These are phyloP conservation scores for Cataglyphis hispanica DNA, from an alignment of 1,140 invertebrate species.

Conservation along the genomic window DNA sequence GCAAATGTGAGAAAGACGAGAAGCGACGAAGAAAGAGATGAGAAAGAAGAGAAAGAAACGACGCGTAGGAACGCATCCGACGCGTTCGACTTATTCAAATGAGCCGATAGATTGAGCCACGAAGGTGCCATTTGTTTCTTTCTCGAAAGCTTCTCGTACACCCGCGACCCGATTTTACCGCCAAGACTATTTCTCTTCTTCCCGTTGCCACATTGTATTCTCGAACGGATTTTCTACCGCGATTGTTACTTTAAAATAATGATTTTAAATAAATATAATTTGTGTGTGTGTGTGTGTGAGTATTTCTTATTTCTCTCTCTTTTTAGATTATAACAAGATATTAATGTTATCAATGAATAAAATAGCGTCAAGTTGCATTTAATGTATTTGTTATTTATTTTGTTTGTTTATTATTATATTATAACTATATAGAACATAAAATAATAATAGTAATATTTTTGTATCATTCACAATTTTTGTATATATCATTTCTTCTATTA, in stretches of 20 bases:
- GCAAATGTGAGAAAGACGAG: constrained; percentile 19
- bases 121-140: constrained; percentile 82
- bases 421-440: background rate
- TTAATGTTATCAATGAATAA: background rate
- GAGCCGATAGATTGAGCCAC: constrained; percentile 81
- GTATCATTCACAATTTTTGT: background rate
- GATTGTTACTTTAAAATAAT: constrained; percentile 16
- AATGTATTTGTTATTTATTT: background rate
- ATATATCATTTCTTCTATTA: background rate
- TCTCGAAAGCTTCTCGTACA: constrained; percentile 67
- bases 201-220: constrained; percentile 11
- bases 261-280: background rate
- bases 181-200: constrained; percentile 60
- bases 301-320: background rate
- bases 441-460: background rate
- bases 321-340: background rate
- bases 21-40: background rate
- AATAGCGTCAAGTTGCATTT: background rate
- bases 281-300: no score
- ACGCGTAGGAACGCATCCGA: constrained; percentile 44
- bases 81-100: constrained; percentile 82
- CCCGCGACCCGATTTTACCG: constrained; percentile 48
- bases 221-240: constrained; percentile 28
- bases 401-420: background rate
- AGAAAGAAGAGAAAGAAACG: constrained; percentile 9